Evolutionary conservation across 2,888 invertebrate species (phyloP).

Genomic region (Nasonovia ribisnigri): DNA sequence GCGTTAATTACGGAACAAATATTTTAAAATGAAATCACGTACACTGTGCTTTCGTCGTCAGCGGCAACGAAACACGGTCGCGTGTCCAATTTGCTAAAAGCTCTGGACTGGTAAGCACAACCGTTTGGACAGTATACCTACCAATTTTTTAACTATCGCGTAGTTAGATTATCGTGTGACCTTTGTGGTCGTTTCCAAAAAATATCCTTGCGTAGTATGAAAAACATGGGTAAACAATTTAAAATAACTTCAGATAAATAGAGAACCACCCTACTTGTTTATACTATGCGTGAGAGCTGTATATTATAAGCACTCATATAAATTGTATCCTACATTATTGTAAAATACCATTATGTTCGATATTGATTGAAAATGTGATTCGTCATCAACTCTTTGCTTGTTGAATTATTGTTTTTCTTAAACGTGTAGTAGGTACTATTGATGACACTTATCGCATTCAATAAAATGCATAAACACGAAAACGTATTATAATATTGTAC

Average conservation of each 20-base stretch:
- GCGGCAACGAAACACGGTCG: not conserved
- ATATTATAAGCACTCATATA: not conserved
- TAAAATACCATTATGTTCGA: not conserved
- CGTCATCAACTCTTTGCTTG: not conserved
- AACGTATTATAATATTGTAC: not conserved
- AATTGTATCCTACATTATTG: not conserved
- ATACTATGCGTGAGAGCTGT: not conserved
- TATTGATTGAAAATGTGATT: not conserved
- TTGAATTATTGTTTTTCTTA: not conserved
- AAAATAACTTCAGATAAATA: not conserved
- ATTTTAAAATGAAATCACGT: conserved; percentile 38
- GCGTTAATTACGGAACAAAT: conserved; percentile 19
- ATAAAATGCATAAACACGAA: not conserved
- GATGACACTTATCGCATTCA: not conserved
- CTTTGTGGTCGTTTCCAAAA: not conserved
- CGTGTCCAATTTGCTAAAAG: conserved; percentile 34
- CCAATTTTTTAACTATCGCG: not conserved
- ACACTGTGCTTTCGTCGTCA: not conserved
- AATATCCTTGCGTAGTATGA: not conserved
- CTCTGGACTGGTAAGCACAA: not conserved
- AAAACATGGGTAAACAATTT: not conserved
- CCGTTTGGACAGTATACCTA: not conserved
- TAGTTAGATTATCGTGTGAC: not conserved
- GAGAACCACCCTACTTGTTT: not conserved
- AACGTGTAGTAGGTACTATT: not conserved